These are phyloP conservation scores for Lagria hirta DNA, from an alignment of 2,888 invertebrate species.

Conservation along the genomic window DNA sequence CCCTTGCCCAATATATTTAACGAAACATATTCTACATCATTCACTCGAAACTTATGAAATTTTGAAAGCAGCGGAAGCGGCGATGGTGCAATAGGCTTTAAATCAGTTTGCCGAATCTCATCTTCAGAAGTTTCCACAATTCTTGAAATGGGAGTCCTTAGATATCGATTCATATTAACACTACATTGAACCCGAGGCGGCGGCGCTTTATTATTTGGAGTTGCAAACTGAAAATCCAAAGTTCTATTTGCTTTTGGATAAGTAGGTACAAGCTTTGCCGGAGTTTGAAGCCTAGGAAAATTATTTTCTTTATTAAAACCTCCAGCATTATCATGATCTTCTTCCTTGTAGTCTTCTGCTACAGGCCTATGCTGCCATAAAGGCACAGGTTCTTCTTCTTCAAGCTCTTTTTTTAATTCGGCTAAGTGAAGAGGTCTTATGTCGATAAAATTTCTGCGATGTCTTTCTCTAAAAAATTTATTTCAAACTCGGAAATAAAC, in stretches of 20 bases:
- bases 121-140: neutral
- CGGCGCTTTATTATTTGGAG: conserved; percentile 14
- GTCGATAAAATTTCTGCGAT: conserved; percentile 7
- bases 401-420: conserved; percentile 13
- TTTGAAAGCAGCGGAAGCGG: conserved; percentile 19
- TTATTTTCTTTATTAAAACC: conserved; percentile 9
- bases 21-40: conserved; percentile 71
- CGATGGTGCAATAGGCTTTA: too few relatives aligned
- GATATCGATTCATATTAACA: conserved; percentile 23
- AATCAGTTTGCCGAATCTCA: too few relatives aligned
- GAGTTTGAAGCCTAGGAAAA: conserved; percentile 29
- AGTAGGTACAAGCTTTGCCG: conserved; percentile 14
- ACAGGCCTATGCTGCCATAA: too few relatives aligned
- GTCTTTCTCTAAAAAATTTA: conserved; percentile 5
- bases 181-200: conserved; percentile 28
- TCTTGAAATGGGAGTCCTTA: conserved; percentile 30
- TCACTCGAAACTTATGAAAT: conserved; percentile 63
- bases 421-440: conserved; percentile 11
- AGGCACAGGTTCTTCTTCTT: conserved; percentile 9
- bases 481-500: too few relatives aligned
- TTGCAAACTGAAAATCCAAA: conserved; percentile 2
- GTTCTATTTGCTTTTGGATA: conserved; percentile 1
- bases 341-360: too few relatives aligned
- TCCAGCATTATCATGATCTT: neutral
- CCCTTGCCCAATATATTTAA: conserved; percentile 79